Evolutionary conservation across 1,140 invertebrate species (phyloP).

Genomic region (Saccostrea echinata): DNA sequence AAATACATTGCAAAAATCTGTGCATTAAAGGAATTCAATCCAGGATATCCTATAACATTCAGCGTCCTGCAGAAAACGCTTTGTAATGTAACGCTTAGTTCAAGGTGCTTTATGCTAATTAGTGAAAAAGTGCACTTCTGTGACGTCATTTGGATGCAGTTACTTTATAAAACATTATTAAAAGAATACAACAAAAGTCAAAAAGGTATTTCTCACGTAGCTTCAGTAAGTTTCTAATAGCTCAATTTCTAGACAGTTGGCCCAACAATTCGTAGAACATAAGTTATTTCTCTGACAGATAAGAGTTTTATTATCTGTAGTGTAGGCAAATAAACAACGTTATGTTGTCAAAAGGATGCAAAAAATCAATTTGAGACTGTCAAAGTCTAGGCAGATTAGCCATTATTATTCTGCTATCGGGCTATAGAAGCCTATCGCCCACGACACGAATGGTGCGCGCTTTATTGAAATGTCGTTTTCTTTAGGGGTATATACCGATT

Average conservation of each 20-base stretch:
- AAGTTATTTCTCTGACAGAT: background rate
- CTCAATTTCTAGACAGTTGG: background rate
- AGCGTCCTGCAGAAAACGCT: no score
- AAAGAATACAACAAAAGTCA: background rate
- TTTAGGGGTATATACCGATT: conserved; percentile 16
- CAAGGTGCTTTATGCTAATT: background rate
- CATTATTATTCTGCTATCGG: conserved; percentile 27
- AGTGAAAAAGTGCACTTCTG: background rate
- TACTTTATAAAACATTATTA: background rate
- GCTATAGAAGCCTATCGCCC: conserved; percentile 16
- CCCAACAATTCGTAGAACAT: background rate
- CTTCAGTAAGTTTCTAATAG: background rate
- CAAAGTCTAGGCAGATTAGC: background rate
- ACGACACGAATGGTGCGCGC: conserved; percentile 5
- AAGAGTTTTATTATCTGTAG: background rate
- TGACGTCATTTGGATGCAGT: background rate
- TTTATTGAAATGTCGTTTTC: conserved; percentile 28
- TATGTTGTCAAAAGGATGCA: conserved; percentile 22
- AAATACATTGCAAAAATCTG: no score
- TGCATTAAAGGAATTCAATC: no score
- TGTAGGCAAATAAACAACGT: conserved; percentile 18
- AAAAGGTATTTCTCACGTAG: background rate
- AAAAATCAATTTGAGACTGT: conserved; percentile 26
- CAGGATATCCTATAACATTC: no score
- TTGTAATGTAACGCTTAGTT: background rate